Evolutionary conservation across 1,140 invertebrate species (phyloP).

Genomic region (Sycophila sp.): DNA sequence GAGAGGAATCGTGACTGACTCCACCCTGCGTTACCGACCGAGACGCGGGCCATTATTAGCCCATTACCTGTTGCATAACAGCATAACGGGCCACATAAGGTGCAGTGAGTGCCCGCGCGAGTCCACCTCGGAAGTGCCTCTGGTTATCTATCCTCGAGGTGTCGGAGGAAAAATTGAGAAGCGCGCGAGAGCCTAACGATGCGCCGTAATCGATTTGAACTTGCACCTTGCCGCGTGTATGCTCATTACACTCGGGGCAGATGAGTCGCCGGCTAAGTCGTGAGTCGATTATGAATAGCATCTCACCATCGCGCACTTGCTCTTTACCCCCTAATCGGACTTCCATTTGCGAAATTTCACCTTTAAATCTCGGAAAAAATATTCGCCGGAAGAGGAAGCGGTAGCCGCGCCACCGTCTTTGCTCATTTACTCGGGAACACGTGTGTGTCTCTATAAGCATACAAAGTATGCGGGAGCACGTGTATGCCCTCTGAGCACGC

Average conservation of each 20-base stretch:
- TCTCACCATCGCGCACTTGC: background rate
- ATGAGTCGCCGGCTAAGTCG: no score
- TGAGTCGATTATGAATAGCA: conserved; percentile 14
- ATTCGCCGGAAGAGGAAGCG: conserved; percentile 26
- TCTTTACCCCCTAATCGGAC: no score
- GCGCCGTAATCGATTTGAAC: conserved; percentile 48
- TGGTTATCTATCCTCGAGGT: conserved; percentile 30
- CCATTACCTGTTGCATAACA: conserved; percentile 61
- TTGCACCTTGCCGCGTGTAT: conserved; percentile 45
- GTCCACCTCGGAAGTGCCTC: conserved; percentile 26
- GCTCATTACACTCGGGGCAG: no score
- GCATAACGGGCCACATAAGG: conserved; percentile 36
- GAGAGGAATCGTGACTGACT: conserved; percentile 55
- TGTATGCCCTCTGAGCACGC: background rate
- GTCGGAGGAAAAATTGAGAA: conserved; percentile 40
- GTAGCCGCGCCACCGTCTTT: background rate
- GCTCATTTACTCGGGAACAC: background rate
- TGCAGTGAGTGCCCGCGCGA: conserved; percentile 35
- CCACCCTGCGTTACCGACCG: conserved; percentile 55
- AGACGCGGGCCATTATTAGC: conserved; percentile 53
- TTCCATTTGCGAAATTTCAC: background rate
- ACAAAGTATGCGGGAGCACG: background rate
- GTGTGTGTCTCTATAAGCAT: background rate
- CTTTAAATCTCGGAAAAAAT: background rate
- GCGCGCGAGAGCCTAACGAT: conserved; percentile 16